phyloP scores from a whole-genome alignment of 1,140 invertebrate genomes.

The Piezodorus guildinii region DNA sequence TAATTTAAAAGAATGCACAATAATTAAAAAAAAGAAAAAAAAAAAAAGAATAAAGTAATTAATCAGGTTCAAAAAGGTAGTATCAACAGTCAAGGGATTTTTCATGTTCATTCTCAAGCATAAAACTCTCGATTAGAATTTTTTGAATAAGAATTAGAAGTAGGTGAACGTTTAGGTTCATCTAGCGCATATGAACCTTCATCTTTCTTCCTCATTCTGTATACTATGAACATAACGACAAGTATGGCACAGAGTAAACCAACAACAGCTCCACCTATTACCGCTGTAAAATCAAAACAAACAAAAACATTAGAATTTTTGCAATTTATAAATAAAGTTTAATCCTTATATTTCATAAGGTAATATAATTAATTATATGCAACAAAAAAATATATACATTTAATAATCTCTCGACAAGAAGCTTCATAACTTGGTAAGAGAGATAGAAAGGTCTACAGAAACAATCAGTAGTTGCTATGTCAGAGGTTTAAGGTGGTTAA shows the following conservation, averaged over 20 bases:
- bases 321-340: not conserved
- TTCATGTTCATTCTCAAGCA: conserved; percentile 52
- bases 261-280: conserved; percentile 95
- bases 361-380: too few relatives aligned
- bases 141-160: conserved; percentile 79
- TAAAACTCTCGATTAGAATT: conserved; percentile 88
- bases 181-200: conserved; percentile 97
- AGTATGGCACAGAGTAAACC: conserved; percentile 93
- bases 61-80: conserved; percentile 5
- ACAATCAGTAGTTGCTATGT: too few relatives aligned
- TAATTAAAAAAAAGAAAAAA: conserved; percentile 2
- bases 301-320: conserved; percentile 1
- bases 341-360: too few relatives aligned
- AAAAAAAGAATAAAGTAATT: not conserved
- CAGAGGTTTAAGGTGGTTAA: too few relatives aligned
- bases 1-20: conserved; percentile 5
- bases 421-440: too few relatives aligned
- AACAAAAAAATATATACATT: too few relatives aligned
- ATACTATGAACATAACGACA: conserved; percentile 98
- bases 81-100: not conserved
- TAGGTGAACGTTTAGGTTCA: conserved; percentile 87
- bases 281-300: conserved; percentile 53
- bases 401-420: too few relatives aligned
- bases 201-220: conserved; percentile 99
- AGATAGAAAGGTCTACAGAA: too few relatives aligned